Conservation (phyloP, 2,113 vertebrate species). For the Antigone vipio region DNA sequence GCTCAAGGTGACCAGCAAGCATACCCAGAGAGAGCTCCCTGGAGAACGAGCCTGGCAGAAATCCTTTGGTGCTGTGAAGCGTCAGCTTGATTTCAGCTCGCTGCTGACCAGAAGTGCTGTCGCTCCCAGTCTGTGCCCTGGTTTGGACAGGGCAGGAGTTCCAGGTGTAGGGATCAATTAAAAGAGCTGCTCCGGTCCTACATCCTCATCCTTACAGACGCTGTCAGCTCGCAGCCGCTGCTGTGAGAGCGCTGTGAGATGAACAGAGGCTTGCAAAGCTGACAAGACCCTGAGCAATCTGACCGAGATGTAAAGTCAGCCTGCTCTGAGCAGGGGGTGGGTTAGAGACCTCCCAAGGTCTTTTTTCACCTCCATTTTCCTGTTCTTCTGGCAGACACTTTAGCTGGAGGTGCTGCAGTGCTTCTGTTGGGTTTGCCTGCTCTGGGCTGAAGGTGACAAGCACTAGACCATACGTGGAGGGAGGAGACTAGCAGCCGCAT, state of each 20-base stretch:
- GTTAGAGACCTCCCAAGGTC: background rate
- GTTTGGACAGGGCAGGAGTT: background rate
- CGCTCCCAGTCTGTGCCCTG: background rate
- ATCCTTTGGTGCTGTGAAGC: background rate
- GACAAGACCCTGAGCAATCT: background rate
- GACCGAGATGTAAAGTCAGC: background rate
- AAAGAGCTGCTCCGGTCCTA: background rate
- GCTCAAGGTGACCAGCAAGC: background rate
- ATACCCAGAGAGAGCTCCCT: background rate
- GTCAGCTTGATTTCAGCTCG: background rate
- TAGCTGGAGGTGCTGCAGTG: background rate
- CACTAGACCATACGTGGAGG: background rate
- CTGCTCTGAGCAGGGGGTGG: background rate
- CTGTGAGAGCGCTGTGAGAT: background rate
- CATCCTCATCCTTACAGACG: background rate
- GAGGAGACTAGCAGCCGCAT: background rate
- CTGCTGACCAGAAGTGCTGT: background rate
- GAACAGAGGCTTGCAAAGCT: background rate
- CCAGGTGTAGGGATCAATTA: accelerated
- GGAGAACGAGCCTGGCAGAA: background rate
- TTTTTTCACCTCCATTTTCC: background rate
- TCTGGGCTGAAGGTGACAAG: background rate
- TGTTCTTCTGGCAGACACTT: background rate
- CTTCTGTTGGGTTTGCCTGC: background rate
- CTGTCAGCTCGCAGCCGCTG: background rate